These are phyloP conservation scores for Ectemnius lituratus DNA, from an alignment of 2,888 invertebrate species.

Conservation along the genomic window DNA sequence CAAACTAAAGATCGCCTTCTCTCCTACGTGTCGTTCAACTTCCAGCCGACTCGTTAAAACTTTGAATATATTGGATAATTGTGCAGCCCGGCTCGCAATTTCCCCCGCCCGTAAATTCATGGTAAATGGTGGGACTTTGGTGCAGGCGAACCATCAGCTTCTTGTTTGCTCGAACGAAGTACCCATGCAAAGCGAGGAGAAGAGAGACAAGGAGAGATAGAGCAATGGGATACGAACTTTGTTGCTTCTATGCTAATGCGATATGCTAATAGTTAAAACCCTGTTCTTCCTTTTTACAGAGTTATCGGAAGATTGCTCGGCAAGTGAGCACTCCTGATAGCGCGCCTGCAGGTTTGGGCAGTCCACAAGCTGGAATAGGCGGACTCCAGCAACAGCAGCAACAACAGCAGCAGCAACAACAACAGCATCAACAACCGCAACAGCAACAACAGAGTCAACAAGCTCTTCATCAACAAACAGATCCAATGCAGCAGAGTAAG, in stretches of 20 bases:
- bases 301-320: slow-evolving; percentile 76
- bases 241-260: too few relatives aligned
- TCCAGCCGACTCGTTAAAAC: background rate
- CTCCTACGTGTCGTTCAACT: slow-evolving; percentile 33
- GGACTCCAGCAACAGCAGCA: slow-evolving; percentile 72
- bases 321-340: slow-evolving; percentile 76
- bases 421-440: slow-evolving; percentile 69
- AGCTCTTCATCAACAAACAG: slow-evolving; percentile 66
- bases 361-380: slow-evolving; percentile 74
- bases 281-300: slow-evolving; percentile 61
- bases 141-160: too few relatives aligned
- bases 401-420: slow-evolving; percentile 69
- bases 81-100: slow-evolving; percentile 12
- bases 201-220: too few relatives aligned
- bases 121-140: too few relatives aligned
- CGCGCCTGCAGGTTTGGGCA: slow-evolving; percentile 75
- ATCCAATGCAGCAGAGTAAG: slow-evolving; percentile 77
- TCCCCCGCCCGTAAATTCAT: slow-evolving; percentile 29
- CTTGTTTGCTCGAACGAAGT: too few relatives aligned
- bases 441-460: slow-evolving; percentile 70
- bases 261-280: too few relatives aligned
- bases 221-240: too few relatives aligned
- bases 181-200: too few relatives aligned
- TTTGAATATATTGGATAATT: slow-evolving; percentile 44
- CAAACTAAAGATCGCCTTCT: background rate